Evolutionary conservation across 2,797 vertebrate species (phyloP).

Genomic region (Anabacerthia variegaticeps): DNA sequence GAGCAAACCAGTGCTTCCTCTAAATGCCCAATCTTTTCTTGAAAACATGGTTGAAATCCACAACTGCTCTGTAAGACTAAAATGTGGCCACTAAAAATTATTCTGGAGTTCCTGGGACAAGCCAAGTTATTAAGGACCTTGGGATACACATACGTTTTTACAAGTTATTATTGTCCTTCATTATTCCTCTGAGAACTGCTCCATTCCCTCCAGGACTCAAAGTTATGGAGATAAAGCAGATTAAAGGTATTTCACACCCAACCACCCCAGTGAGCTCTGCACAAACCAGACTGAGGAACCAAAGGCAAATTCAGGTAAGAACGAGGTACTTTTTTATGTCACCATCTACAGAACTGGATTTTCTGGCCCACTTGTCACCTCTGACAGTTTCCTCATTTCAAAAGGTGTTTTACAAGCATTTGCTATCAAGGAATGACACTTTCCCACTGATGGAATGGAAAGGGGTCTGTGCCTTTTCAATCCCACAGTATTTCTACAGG

Average conservation of each 20-base stretch:
- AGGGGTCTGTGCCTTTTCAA: not conserved
- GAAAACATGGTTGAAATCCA: not conserved
- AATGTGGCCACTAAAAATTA: not conserved
- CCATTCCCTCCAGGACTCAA: not conserved
- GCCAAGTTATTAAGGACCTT: not conserved
- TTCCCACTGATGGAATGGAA: not conserved
- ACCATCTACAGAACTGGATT: not conserved
- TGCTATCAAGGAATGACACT: not conserved
- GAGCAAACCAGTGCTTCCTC: not conserved
- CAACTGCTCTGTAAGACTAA: not conserved
- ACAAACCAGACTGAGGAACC: not conserved
- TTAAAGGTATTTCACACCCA: not conserved
- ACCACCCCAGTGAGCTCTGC: not conserved
- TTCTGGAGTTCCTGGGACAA: not conserved
- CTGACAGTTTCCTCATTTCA: not conserved
- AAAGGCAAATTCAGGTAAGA: not conserved
- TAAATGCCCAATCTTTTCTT: not conserved
- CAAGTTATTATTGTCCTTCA: not conserved
- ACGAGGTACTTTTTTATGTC: not conserved
- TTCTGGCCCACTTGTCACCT: not conserved
- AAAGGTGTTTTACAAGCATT: not conserved
- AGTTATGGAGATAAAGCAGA: not conserved
- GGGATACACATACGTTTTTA: not conserved
- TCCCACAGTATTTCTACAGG: not conserved
- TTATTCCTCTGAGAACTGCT: not conserved